Percentiles rank a stretch among this genome's conserved stretches.
These are phyloP conservation scores for Hyposoter dolosus DNA, from an alignment of 2,888 invertebrate species.

Conservation along the genomic window DNA sequence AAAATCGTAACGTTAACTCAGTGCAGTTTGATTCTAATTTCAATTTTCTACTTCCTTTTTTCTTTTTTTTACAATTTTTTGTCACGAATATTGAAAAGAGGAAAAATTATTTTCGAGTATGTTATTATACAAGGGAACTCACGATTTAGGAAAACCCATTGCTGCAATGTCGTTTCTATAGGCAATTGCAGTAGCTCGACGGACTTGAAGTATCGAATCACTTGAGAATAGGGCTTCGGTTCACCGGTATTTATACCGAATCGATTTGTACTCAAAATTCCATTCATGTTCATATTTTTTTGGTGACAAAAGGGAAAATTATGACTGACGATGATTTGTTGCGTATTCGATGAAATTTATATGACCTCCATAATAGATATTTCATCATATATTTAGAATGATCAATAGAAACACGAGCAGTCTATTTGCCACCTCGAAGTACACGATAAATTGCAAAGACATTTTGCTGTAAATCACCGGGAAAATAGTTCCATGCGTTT, in stretches of 20 bases:
- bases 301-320: not conserved
- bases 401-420: not conserved
- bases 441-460: not conserved
- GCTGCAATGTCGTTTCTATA: not conserved
- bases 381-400: not conserved
- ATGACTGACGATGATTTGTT: conserved; percentile 7
- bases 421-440: not conserved
- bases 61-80: not conserved
- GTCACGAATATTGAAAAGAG: too few relatives aligned
- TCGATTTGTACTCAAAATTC: not conserved
- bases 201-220: not conserved
- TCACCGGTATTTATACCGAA: conserved; percentile 15
- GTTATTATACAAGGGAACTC: not conserved
- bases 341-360: not conserved
- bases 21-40: not conserved
- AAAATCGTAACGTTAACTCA: not conserved
- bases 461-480: not conserved
- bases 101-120: not conserved
- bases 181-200: not conserved
- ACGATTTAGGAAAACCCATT: conserved; percentile 13
- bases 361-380: not conserved
- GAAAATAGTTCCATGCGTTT: not conserved
- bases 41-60: not conserved
- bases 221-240: not conserved
- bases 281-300: not conserved